Evolutionary conservation across 2,797 vertebrate genomes (phyloP), one percentile per base, ranked within the genome.

Genomic region (Sebastes minor): DNA sequence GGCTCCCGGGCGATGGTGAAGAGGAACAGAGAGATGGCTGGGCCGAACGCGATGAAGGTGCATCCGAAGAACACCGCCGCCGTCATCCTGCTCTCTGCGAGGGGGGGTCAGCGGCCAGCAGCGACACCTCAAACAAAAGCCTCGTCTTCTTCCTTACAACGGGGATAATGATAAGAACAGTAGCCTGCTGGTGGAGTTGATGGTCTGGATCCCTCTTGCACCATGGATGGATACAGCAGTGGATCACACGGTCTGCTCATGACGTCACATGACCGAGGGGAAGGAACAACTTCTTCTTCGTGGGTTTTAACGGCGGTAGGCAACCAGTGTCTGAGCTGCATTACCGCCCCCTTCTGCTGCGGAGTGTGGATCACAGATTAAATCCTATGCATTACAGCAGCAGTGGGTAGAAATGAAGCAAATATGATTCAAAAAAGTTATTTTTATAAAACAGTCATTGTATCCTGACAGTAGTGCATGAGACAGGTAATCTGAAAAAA

Each of bases 1-100:
- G 97, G 95, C 61, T 97, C 96, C 42, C 92, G 89, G 83, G 97
- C 95, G 82, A 97, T 95, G 49, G 97, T 97, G 76, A 97, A 96
- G 79, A 97, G 56, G 89, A 97, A 97, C 74, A 97, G 91, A 9
- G 96, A 86, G 64, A 96, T 83, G 18, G 96, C 96, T 0, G 96
- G 96, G 80, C 96, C 96, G 71, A 97, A 96, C 10, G 96, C 95
- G 69, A 97, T 95, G 83, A 96, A 96, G 66, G 96, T 95, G 86
- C 96, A 97, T 74, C 95, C 96, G 86, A 96, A 96, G 82, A 97
- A 96, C 85, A 96, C 95, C 4, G 95, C 87, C 11, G 95, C 95
- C 32, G 97, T 97, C 96, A 97, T 97, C 46, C 23, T 71, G 93
- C 77, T 27, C 52, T 82, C 49, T 86, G 30, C 18, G 4, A 13